Conservation (phyloP, 2,888 invertebrate species). For the Nephrotoma appendiculata region DNA sequence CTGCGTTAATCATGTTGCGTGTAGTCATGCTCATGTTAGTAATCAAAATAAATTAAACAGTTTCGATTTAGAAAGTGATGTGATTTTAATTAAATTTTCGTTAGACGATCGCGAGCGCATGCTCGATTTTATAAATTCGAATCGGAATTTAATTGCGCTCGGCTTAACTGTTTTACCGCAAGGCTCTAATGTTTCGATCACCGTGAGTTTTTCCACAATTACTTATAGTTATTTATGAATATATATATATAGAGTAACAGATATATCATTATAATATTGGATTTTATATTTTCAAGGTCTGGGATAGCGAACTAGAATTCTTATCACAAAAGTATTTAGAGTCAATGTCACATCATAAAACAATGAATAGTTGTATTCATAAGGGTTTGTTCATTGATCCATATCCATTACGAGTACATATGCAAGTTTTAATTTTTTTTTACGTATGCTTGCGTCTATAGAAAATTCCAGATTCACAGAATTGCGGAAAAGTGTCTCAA, state of each 20-base stretch:
- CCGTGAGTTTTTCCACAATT: background rate
- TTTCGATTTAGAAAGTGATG: background rate
- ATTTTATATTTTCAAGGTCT: background rate
- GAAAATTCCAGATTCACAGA: background rate
- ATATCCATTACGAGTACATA: background rate
- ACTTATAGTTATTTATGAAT: background rate
- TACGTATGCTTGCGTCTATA: background rate
- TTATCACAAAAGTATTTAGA: background rate
- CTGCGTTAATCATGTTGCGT: background rate
- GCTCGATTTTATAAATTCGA: background rate
- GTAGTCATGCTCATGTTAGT: background rate
- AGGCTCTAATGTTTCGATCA: background rate
- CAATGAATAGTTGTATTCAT: background rate
- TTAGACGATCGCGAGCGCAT: background rate
- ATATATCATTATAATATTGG: background rate
- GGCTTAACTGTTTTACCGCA: background rate
- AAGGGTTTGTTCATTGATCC: background rate
- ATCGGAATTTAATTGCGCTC: background rate
- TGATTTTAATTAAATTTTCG: background rate
- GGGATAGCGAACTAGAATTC: background rate
- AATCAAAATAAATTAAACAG: background rate
- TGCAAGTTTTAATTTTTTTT: background rate
- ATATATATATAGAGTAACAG: background rate
- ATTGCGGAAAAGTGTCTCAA: background rate
- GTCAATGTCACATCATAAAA: background rate